These are phyloP conservation scores for Cariama cristata DNA, from an alignment of 2,113 vertebrate species.

Conservation along the genomic window DNA sequence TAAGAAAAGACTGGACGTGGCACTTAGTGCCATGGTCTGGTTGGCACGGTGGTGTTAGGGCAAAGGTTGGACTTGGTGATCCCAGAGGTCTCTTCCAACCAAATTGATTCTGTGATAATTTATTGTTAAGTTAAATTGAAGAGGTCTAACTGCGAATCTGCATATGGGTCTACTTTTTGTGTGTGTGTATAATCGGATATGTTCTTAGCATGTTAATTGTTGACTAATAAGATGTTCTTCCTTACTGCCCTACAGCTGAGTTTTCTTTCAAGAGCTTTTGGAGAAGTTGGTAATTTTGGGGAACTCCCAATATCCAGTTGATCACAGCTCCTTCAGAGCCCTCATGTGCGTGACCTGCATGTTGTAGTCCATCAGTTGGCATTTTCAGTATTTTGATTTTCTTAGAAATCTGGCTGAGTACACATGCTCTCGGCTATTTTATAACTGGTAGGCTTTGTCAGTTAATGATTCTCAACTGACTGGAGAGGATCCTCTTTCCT, in stretches of 20 bases:
- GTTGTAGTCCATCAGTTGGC: neutral
- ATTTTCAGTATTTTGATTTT: neutral
- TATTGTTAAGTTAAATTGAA: neutral
- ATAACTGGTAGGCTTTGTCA: neutral
- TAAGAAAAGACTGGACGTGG: too few relatives aligned
- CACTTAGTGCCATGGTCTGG: too few relatives aligned
- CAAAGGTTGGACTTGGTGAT: too few relatives aligned
- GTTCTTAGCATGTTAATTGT: neutral
- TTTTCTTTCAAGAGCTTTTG: neutral
- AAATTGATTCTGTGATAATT: neutral
- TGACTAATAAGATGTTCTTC: neutral
- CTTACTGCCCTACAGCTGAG: neutral
- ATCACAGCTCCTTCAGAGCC: neutral
- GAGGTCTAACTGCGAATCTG: neutral
- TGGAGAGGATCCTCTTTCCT: neutral
- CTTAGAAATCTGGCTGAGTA: neutral
- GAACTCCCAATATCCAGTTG: neutral
- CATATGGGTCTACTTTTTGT: neutral
- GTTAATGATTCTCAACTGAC: neutral
- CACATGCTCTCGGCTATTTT: rapidly evolving
- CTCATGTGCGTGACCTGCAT: neutral
- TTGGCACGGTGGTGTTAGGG: too few relatives aligned
- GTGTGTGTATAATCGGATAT: rapidly evolving
- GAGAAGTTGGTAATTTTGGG: neutral
- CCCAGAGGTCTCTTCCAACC: too few relatives aligned